Conservation (phyloP, 2,888 invertebrate genomes). For the Malthinus flaveolus region DNA sequence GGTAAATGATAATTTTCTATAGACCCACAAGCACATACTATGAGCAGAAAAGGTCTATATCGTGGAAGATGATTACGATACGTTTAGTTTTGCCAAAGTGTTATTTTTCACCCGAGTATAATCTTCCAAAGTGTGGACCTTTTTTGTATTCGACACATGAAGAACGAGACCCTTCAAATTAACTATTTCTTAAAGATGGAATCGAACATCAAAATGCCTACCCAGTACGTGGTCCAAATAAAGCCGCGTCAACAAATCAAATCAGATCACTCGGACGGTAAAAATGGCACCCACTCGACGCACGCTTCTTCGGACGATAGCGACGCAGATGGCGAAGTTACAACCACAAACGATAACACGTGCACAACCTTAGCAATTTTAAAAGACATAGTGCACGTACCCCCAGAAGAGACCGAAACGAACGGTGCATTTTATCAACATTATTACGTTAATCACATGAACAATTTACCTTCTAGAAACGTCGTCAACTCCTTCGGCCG, state of each 20-base stretch:
- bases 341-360: slow-evolving; percentile 71
- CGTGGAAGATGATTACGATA: too few species aligned
- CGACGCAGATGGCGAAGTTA: slow-evolving; percentile 66
- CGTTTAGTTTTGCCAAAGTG: too few species aligned
- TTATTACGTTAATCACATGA: slow-evolving; percentile 74
- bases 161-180: background rate
- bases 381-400: slow-evolving; percentile 67
- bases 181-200: slow-evolving; percentile 35
- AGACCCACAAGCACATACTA: too few species aligned
- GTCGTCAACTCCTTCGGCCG: slow-evolving; percentile 59
- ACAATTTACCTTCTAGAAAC: slow-evolving; percentile 67
- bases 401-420: slow-evolving; percentile 55
- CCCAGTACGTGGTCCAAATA: slow-evolving; percentile 18
- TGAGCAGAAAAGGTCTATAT: too few species aligned
- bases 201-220: slow-evolving; percentile 34
- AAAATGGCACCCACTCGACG: slow-evolving; percentile 10
- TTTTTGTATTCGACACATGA: background rate
- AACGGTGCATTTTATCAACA: slow-evolving; percentile 70
- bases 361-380: slow-evolving; percentile 68
- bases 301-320: slow-evolving; percentile 55
- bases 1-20: too few species aligned
- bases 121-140: background rate
- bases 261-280: slow-evolving; percentile 9
- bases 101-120: background rate
- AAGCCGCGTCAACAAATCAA: slow-evolving; percentile 17